These are phyloP conservation scores for Eulimnadia texana DNA, from an alignment of 1,140 invertebrate genomes.

Conservation along the genomic window DNA sequence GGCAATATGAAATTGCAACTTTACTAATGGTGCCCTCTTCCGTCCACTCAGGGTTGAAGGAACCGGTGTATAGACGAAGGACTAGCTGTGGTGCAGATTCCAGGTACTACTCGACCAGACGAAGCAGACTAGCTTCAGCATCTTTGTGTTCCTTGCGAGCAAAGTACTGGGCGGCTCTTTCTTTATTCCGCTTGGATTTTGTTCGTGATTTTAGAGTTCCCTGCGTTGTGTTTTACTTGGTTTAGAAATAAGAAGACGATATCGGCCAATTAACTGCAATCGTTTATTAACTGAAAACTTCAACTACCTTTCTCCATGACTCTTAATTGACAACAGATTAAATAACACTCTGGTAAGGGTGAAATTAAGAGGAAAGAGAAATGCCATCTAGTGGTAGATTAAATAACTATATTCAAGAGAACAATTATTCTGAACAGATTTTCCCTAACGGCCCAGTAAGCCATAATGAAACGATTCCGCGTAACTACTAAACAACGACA, in stretches of 20 bases:
- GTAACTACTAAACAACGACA: constrained; percentile 30
- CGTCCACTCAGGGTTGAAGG: constrained; percentile 30
- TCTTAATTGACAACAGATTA: no score
- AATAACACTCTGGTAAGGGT: no score
- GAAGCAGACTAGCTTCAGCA: constrained; percentile 62
- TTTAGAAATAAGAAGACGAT: no score
- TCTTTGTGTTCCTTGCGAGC: constrained; percentile 65
- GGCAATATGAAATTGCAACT: constrained; percentile 28
- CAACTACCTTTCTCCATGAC: no score
- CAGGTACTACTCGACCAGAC: constrained; percentile 78
- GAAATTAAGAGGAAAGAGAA: no score
- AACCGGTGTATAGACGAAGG: constrained; percentile 56
- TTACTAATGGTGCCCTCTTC: constrained; percentile 21
- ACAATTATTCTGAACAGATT: no score
- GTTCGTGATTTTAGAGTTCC: no score
- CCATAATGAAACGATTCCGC: constrained; percentile 46
- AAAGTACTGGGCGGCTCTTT: constrained; percentile 45
- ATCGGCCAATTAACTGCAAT: no score
- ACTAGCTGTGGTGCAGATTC: constrained; percentile 82
- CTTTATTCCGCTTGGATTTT: constrained; percentile 30
- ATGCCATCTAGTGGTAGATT: no score
- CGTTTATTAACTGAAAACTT: no score
- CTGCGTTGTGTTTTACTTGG: no score
- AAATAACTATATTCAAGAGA: no score
- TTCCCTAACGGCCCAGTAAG: constrained; percentile 33